Base-by-base conservation (phyloP, 2,797 vertebrate genomes). In the Neomorphus geoffroyi region DNA sequence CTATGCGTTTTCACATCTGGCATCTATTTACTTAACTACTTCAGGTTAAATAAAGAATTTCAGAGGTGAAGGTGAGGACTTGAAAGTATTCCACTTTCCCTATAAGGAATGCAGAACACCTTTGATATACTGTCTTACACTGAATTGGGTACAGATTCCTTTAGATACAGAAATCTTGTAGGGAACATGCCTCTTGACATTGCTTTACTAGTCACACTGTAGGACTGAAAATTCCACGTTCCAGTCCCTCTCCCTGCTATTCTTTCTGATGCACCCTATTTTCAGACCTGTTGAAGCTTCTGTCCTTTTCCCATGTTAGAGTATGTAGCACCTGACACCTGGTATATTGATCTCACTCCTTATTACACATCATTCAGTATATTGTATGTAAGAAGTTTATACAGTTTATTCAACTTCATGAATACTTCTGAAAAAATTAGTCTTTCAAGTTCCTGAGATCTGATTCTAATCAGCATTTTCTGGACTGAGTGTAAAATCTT, bases 1-100 rank as follows among this genome's bases (percentile, higher is more conserved):
- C 21, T 32, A 53, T 56, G 58, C 86, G 26, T 90, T 88, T 81
- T 64, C 82, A 82, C 45, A 67, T 45, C 62, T 62, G 71, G 32
- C 62, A 73, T 83, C 39, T 91, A 57, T 91, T 92, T 95, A 69
- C 82, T 81, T 51, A 80, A 32, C 35, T 58, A 61, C 91, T 91
- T 92, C 28, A 12, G 66, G 37, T 58, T 79, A 86, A 94, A 94
- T 56, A 60, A 96, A 88, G 69, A 83, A 88, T 94, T 93, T 95
- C 61, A 79, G 92, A 67, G 73, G 70, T 37, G 30, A 58, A 51
- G 58, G 56, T 84, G 73, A 94, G 92, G 70, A 79, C 94, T 93
- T 93, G 66, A 70, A 96, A 94, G 58, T 90, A 92, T 86, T 71
- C 60, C 70, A 72, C 62, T 16, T 28, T 73, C 77, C 33, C 22